Conservation (phyloP, 2,113 vertebrate species). For the Tyrannus savana region DNA sequence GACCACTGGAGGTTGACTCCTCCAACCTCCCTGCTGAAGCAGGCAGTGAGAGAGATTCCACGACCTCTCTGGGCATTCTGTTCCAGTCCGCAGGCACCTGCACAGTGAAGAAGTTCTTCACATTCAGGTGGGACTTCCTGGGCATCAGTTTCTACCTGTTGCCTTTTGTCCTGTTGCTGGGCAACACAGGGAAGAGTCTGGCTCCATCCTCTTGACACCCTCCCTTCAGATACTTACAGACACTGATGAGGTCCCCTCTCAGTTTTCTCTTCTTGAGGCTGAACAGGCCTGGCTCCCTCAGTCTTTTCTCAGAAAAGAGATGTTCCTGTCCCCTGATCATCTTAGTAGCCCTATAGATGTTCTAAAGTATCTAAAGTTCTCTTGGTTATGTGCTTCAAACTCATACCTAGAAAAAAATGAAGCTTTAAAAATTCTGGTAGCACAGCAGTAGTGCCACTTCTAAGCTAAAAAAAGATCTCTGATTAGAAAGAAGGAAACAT, state of each 20-base stretch:
- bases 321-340: not conserved
- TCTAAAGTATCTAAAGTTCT: not conserved
- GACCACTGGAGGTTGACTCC: not conserved
- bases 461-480: not conserved
- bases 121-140: not conserved
- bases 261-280: not conserved
- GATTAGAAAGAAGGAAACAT: slow-evolving; percentile 6
- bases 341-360: not conserved
- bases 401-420: not conserved
- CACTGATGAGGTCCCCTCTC: not conserved
- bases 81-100: not conserved
- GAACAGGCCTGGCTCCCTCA: not conserved
- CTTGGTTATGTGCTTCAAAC: not conserved
- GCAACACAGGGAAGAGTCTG: not conserved
- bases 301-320: not conserved
- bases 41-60: not conserved
- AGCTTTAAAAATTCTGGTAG: not conserved
- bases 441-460: not conserved
- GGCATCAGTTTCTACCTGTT: not conserved
- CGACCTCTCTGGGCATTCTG: not conserved
- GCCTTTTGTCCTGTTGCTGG: not conserved
- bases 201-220: not conserved
- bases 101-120: not conserved
- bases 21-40: not conserved
- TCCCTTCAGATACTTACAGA: not conserved